Evolutionary conservation across 2,113 vertebrate genomes (phyloP).

Genomic region (Pedionomus torquatus): DNA sequence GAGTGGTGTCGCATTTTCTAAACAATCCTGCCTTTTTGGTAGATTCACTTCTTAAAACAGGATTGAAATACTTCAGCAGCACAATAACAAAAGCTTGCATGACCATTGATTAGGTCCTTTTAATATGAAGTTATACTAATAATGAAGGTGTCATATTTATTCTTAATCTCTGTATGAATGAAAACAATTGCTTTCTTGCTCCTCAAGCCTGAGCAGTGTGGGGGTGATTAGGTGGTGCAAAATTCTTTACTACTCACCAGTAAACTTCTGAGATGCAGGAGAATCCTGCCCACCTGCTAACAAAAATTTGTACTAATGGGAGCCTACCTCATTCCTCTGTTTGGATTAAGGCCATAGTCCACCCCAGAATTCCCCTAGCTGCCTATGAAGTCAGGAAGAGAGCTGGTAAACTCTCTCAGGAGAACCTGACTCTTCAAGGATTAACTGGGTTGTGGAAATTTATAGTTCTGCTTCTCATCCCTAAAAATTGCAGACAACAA

Average conservation of each 20-base stretch:
- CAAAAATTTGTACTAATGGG: background rate
- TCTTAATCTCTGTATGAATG: background rate
- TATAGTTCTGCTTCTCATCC: background rate
- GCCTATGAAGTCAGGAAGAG: background rate
- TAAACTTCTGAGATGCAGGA: background rate
- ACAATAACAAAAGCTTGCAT: background rate
- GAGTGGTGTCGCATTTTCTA: background rate
- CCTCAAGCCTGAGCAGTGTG: background rate
- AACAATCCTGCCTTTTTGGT: background rate
- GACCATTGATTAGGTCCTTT: background rate
- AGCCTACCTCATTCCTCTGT: background rate
- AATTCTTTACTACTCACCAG: background rate
- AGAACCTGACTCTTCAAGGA: background rate
- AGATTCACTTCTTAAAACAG: background rate
- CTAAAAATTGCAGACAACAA: background rate
- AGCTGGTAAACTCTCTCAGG: background rate
- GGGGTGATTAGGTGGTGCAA: background rate
- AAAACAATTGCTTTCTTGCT: background rate
- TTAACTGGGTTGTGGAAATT: background rate
- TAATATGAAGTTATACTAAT: background rate
- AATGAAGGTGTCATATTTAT: background rate
- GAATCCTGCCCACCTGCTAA: accelerated
- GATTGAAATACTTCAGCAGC: background rate
- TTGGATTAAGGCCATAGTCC: background rate
- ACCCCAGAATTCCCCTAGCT: background rate